phyloP scores from a whole-genome alignment of 2,113 vertebrate species.

The Athene noctua region DNA sequence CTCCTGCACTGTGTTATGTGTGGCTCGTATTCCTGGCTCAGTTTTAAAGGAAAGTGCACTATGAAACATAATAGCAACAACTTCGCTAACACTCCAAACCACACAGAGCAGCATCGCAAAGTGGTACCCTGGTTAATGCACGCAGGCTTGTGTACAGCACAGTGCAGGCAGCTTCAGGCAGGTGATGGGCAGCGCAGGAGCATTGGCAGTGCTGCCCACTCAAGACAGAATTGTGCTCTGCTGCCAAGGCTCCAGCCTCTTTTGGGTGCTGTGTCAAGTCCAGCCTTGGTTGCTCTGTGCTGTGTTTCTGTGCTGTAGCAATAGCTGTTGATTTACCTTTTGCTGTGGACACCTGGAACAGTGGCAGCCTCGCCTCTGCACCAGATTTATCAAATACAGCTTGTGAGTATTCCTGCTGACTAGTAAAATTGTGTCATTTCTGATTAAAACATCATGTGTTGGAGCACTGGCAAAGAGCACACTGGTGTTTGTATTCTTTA shows the following conservation, averaged over 20 bases:
- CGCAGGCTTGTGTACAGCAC: rapidly evolving
- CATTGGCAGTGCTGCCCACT: background rate
- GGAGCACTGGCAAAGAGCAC: background rate
- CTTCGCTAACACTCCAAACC: background rate
- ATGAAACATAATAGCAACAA: background rate
- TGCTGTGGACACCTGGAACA: background rate
- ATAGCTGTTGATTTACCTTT: background rate
- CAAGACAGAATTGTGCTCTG: background rate
- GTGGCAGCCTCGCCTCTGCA: background rate
- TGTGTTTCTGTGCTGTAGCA: background rate
- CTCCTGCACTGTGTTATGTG: rapidly evolving
- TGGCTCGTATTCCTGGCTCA: background rate
- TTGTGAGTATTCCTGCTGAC: background rate
- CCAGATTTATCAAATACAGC: background rate
- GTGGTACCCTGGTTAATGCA: rapidly evolving
- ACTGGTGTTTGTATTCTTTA: background rate
- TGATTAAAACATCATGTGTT: background rate
- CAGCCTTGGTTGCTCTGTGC: background rate
- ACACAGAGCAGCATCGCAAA: background rate
- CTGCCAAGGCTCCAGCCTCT: background rate
- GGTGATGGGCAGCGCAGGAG: background rate
- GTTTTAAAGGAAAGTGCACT: background rate
- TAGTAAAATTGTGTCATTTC: background rate
- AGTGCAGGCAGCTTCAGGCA: background rate
- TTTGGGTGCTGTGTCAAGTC: background rate